These are phyloP conservation scores for Lethrus apterus DNA, from an alignment of 1,140 invertebrate genomes.

Conservation along the genomic window DNA sequence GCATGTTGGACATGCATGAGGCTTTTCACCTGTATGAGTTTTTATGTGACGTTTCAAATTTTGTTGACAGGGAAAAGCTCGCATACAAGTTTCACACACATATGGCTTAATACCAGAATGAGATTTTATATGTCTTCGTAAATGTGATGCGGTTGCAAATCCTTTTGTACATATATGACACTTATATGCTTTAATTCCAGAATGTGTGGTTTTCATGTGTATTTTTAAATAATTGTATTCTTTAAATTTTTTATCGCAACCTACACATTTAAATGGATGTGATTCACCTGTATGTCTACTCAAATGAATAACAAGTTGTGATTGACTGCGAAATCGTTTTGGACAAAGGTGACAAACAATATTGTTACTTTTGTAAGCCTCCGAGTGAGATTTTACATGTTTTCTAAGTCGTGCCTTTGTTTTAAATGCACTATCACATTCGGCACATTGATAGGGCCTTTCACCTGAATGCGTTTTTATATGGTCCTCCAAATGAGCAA, in stretches of 20 bases:
- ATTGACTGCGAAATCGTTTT: slow-evolving; percentile 24
- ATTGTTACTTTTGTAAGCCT: slow-evolving; percentile 17
- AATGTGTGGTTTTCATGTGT: slow-evolving; percentile 47
- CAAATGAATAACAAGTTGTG: slow-evolving; percentile 28
- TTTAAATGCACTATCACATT: slow-evolving; percentile 31
- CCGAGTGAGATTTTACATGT: slow-evolving; percentile 30
- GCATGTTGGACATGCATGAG: slow-evolving; percentile 49
- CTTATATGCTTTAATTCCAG: slow-evolving; percentile 66
- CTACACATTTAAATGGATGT: slow-evolving; percentile 25
- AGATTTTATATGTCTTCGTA: slow-evolving; percentile 32
- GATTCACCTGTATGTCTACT: slow-evolving; percentile 22
- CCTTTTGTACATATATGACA: slow-evolving; percentile 71
- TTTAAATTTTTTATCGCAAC: slow-evolving; percentile 30
- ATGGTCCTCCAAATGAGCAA: slow-evolving; percentile 35
- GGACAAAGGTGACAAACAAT: slow-evolving; percentile 27
- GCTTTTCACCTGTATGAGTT: slow-evolving; percentile 35
- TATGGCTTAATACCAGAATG: slow-evolving; percentile 32
- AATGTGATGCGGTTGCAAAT: slow-evolving; percentile 28
- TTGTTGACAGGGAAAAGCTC: slow-evolving; percentile 29
- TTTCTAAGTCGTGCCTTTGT: slow-evolving; percentile 30
- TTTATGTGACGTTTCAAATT: slow-evolving; percentile 52
- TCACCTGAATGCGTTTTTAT: slow-evolving; percentile 34
- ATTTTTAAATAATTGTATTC: slow-evolving; percentile 24
- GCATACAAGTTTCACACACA: slow-evolving; percentile 27
- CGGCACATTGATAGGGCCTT: slow-evolving; percentile 28